Evolutionary conservation across 2,888 invertebrate species (phyloP).

Genomic region (Rhagonycha lutea): DNA sequence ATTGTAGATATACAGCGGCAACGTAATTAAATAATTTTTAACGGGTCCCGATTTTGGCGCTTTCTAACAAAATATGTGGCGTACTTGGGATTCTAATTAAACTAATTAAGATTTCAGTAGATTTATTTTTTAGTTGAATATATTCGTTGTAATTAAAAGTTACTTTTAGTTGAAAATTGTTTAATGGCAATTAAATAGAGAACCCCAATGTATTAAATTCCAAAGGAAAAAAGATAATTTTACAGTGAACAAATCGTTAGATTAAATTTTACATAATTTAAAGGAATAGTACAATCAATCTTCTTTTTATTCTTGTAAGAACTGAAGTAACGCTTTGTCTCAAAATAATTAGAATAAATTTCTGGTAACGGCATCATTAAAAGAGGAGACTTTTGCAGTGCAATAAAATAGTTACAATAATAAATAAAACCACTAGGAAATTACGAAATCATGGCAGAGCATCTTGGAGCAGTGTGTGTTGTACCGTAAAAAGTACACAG

Average conservation of each 20-base stretch:
- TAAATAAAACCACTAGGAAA: slow-evolving; percentile 21
- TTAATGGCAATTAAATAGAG: neutral
- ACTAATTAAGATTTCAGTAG: neutral
- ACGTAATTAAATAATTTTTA: neutral
- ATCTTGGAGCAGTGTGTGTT: slow-evolving; percentile 33
- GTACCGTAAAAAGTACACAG: slow-evolving; percentile 42
- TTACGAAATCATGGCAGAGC: slow-evolving; percentile 25
- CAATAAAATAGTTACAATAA: slow-evolving; percentile 25
- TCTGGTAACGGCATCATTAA: slow-evolving; percentile 32
- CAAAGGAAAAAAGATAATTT: neutral
- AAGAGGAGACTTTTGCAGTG: slow-evolving; percentile 24
- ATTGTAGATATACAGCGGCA: slow-evolving; percentile 30
- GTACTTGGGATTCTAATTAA: neutral
- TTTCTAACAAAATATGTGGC: neutral
- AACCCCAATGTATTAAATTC: neutral
- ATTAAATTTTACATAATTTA: neutral
- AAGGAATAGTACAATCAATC: neutral
- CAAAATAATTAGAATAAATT: slow-evolving; percentile 14
- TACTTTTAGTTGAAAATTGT: neutral
- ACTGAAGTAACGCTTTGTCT: neutral
- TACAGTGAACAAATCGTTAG: neutral
- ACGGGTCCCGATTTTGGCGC: neutral
- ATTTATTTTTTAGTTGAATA: neutral
- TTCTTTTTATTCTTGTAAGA: neutral
- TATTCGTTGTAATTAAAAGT: neutral